Evolutionary conservation across 2,113 vertebrate genomes (phyloP).

Genomic region (Eulemur macaco): DNA sequence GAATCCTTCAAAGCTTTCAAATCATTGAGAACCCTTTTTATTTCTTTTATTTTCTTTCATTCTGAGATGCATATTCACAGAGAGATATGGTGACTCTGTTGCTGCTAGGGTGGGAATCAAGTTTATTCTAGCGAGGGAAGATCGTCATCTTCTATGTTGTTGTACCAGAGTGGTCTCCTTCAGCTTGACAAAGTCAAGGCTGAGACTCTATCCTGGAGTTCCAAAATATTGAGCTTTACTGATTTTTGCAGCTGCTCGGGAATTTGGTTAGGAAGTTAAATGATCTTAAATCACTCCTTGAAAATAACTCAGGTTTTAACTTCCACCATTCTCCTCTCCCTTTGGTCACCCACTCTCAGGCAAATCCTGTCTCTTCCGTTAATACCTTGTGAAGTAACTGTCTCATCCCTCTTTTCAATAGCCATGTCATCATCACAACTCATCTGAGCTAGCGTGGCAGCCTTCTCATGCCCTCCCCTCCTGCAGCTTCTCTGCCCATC

Average conservation of each 20-base stretch:
- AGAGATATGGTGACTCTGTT: neutral
- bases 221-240: neutral
- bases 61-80: neutral
- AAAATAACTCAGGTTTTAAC: conserved; percentile 4
- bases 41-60: neutral
- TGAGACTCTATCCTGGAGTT: neutral
- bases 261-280: neutral
- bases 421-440: neutral
- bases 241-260: neutral
- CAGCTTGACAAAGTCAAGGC: neutral
- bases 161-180: neutral
- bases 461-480: neutral
- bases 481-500: neutral
- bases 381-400: neutral
- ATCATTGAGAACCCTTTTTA: neutral
- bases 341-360: neutral
- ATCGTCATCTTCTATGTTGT: neutral
- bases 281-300: neutral
- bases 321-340: neutral
- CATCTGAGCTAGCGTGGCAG: neutral
- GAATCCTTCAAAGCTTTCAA: neutral
- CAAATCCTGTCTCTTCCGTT: neutral
- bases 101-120: neutral
- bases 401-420: neutral
- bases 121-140: neutral